Conservation (phyloP, 2,888 invertebrate genomes). For the Andrena hattorfiana region DNA sequence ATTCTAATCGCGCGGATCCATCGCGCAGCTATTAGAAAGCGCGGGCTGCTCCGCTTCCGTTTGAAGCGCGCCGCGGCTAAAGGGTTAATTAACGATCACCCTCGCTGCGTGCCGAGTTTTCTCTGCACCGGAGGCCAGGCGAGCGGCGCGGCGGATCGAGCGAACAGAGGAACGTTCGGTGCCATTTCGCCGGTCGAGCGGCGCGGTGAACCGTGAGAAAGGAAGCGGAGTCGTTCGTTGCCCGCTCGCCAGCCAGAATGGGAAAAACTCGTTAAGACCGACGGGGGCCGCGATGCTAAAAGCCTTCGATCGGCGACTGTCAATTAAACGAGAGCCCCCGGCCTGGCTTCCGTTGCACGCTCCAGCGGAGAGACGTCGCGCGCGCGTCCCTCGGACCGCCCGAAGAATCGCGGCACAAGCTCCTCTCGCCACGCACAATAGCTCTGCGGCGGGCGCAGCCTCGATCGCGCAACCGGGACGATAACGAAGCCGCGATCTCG, state of each 20-base stretch:
- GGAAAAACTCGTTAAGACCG: slow-evolving; percentile 70
- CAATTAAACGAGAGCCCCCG: slow-evolving; percentile 53
- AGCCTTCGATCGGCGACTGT: slow-evolving; percentile 51
- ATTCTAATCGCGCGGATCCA: no score
- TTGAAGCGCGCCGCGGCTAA: no score
- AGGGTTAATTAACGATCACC: not conserved
- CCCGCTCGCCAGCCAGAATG: slow-evolving; percentile 50
- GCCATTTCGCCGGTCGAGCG: slow-evolving; percentile 46
- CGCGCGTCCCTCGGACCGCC: not conserved
- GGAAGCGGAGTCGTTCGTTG: slow-evolving; percentile 57
- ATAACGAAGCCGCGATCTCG: not conserved
- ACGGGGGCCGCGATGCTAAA: slow-evolving; percentile 44
- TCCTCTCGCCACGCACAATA: slow-evolving; percentile 4
- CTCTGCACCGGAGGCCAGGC: not conserved
- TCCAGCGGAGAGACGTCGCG: slow-evolving; percentile 1
- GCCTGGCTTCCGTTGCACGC: slow-evolving; percentile 23
- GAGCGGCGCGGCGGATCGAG: not conserved
- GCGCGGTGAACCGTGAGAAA: slow-evolving; percentile 66
- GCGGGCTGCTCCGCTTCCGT: no score
- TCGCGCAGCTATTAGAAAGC: no score
- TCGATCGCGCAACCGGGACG: slow-evolving; percentile 31
- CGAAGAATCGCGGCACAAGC: not conserved
- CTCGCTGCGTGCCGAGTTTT: not conserved
- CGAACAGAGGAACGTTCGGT: slow-evolving; percentile 11
- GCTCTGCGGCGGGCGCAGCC: slow-evolving; percentile 14